Evolutionary conservation across 1,140 invertebrate genomes (phyloP), one percentile per base, ranked within the genome.

Genomic region (Meloidogyne hapla): DNA sequence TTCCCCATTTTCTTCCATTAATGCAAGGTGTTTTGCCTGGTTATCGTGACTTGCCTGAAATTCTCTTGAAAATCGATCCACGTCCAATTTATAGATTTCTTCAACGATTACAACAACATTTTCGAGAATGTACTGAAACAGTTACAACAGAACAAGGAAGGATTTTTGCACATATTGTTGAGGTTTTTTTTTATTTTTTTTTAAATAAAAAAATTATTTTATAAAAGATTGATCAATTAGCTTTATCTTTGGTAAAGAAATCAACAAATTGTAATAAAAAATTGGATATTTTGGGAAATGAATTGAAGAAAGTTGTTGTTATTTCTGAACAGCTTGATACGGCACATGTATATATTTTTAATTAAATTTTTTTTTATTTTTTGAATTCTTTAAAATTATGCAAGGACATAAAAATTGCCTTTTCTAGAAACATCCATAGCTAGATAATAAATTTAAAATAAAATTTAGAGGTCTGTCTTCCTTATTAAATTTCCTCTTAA

Each of bases 101-200:
- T 25, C 79, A 84, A 0, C 80, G 81, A 23, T 67, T 82, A 42
- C 83, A 84, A 56, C 61, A 79, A n/a, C 81, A 82, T 70, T 82
- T 85, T 71, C 13, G 56, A 6, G 25, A 42, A 12, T 82, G 81
- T 62, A 62, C 81, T 40, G 72, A 83, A 69, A 66, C 83, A 6
- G 83, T 82, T 26, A 67, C 65, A 6, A 33, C 69, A 1, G 80
- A 82, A 28, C 81, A 82, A 66, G 71, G 38, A 18, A 23, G 38
- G 10, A 67, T 84, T 21, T 69, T 42, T 28, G 64, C 74, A 21
- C 45, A 74, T n/a, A 84, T 82, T 33, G 80, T 74, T 12, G 71
- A 82, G 70, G 81, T 84, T 23, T 18, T 63, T 48, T 18, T 40
- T 38, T n/a, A 69, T n/a, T n/a, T 13, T 62, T 38, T 33, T 26